phyloP scores from a whole-genome alignment of 2,888 invertebrate genomes.

The Cepaea hortensis region DNA sequence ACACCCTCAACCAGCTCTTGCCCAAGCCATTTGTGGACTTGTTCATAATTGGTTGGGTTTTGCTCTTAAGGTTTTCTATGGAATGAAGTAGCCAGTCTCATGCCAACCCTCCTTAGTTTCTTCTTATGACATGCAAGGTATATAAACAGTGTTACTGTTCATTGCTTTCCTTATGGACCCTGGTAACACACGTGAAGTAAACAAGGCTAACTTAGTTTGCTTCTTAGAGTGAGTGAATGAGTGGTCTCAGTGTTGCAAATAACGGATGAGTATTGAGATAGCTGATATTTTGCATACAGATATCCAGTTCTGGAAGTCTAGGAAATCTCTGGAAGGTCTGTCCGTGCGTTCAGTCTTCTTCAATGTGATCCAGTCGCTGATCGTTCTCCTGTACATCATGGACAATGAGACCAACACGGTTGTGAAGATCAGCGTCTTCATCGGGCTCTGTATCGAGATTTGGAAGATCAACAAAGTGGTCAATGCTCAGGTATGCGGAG shows the following conservation, averaged over 20 bases:
- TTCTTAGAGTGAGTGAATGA: too few species aligned
- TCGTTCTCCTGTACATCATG: conserved; percentile 95
- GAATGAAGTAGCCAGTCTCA: too few species aligned
- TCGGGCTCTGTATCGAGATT: conserved; percentile 95
- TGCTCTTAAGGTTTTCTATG: too few species aligned
- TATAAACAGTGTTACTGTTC: too few species aligned
- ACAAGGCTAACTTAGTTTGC: too few species aligned
- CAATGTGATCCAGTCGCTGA: conserved; percentile 96
- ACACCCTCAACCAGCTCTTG: too few species aligned
- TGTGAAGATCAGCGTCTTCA: conserved; percentile 93
- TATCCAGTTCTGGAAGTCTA: conserved; percentile 99
- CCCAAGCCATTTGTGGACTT: too few species aligned
- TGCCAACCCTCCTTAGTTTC: too few species aligned
- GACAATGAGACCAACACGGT: conserved; percentile 99
- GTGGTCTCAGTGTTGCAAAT: background rate
- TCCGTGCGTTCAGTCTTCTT: conserved; percentile 98
- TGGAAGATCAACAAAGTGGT: conserved; percentile 98
- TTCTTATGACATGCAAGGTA: too few species aligned
- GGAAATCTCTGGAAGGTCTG: conserved; percentile 96
- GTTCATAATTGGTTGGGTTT: too few species aligned
- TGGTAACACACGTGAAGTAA: too few species aligned
- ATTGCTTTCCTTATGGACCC: too few species aligned
- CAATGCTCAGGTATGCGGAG: conserved; percentile 75
- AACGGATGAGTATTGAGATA: background rate
- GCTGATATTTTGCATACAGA: conserved; percentile 78